Conservation (phyloP, 1,140 invertebrate genomes). For the Cherax quadricarinatus region DNA sequence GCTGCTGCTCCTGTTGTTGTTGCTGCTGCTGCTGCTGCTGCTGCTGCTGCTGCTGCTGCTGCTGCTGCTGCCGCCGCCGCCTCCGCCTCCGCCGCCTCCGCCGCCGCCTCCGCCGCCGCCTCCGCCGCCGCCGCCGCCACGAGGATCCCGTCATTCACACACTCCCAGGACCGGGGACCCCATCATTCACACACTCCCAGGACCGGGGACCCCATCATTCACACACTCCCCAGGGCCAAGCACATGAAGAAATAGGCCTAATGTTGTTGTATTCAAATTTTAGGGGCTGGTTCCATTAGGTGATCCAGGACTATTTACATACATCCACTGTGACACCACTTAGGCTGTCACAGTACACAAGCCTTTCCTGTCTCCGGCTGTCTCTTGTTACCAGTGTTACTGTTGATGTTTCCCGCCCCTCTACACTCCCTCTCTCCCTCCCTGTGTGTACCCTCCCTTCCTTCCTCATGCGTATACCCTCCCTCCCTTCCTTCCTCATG, state of each 20-base stretch:
- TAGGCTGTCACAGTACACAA: constrained; percentile 8
- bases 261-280: constrained; percentile 66
- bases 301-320: constrained; percentile 49
- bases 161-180: too few relatives aligned
- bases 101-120: too few relatives aligned
- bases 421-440: background rate
- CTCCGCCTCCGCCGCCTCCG: too few relatives aligned
- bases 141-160: too few relatives aligned
- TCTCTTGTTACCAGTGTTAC: background rate
- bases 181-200: too few relatives aligned
- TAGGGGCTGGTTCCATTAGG: constrained; percentile 60
- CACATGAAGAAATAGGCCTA: constrained; percentile 42
- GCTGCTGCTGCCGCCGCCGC: too few relatives aligned
- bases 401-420: background rate
- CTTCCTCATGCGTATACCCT: background rate
- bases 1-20: too few relatives aligned
- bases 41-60: too few relatives aligned
- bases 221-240: too few relatives aligned
- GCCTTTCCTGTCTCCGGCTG: background rate
- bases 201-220: too few relatives aligned
- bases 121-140: too few relatives aligned
- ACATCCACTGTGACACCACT: constrained; percentile 46
- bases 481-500: background rate
- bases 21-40: too few relatives aligned
- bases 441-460: background rate